Percentiles rank a stretch among this genome's conserved stretches.
phyloP scores from a whole-genome alignment of 2,113 vertebrate genomes.

The Tachuris rubrigastra region DNA sequence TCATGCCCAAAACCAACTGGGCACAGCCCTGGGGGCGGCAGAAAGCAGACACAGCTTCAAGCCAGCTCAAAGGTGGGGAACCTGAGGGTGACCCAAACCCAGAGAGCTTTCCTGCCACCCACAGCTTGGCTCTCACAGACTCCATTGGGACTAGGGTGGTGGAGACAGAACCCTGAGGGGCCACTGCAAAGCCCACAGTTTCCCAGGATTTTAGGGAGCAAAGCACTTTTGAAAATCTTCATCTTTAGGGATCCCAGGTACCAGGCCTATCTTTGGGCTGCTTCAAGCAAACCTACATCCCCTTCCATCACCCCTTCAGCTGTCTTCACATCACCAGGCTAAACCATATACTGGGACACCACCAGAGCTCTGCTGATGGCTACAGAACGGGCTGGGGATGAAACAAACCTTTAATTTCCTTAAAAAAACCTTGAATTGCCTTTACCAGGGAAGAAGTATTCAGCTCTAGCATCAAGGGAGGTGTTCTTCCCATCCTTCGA shows the following conservation, averaged over 20 bases:
- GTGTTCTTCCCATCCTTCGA: constrained; percentile 44
- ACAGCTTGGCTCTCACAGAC: not conserved
- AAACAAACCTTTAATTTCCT: not conserved
- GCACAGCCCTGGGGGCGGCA: not conserved
- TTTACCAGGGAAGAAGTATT: constrained; percentile 60
- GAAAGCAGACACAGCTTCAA: not conserved
- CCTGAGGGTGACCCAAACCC: not conserved
- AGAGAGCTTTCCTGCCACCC: not conserved
- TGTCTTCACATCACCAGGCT: not conserved
- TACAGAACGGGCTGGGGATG: not conserved
- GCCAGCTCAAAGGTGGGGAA: not conserved
- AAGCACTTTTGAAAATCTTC: not conserved
- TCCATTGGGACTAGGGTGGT: not conserved
- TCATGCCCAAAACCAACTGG: fast-evolving
- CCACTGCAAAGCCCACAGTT: fast-evolving
- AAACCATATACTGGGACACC: not conserved
- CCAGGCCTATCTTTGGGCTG: not conserved
- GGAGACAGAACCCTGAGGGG: not conserved
- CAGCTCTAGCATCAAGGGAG: not conserved
- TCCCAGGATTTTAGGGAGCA: not conserved
- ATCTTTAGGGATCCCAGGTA: not conserved
- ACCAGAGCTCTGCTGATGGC: not conserved
- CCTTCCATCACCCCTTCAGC: not conserved
- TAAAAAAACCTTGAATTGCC: not conserved
- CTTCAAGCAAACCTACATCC: not conserved